Base-by-base conservation (phyloP, 2,797 vertebrate genomes). In the Okamejei kenojei region DNA sequence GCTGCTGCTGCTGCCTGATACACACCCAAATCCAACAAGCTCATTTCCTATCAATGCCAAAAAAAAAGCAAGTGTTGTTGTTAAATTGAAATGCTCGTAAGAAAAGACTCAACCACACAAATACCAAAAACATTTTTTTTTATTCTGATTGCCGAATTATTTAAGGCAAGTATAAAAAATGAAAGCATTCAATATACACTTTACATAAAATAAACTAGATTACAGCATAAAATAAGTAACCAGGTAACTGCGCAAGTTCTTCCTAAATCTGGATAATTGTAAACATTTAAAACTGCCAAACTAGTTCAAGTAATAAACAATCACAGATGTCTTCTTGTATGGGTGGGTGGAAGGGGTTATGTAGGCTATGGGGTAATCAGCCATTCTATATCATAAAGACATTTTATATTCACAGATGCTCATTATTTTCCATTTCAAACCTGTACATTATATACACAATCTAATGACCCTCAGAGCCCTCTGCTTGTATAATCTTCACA, bases 81-180 rank as follows among this genome's bases (percentile, higher is more conserved):
- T 13, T 29, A n/a, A 21, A 7, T 35, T 58, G 58, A 76, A 78
- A 38, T 45, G 17, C 0, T 80, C 6, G 29, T 2, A 76, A 61
- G 94, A 94, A 86, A 90, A 9, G 92, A 95, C 93, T 94, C 94
- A 94, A 95, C 95, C 95, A 93, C 92, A 94, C 93, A 93, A 54
- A 93, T 94, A 95, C 94, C 95, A 96, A 96, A 94, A 94, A 95
- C 95, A 94, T 82, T 94, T 96, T 54, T 94, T 97, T 98, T 98
- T 98, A 98, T 99, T 97, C 96, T 99, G 98, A 98, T 99, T 98
- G 98, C 98, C 98, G 97, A 98, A 98, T 97, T 98, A 97, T 96
- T 98, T 99, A 99, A 99, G 98, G 98, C 99, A 99, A 97, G 98
- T 99, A 98, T 98, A 99, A 99, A 99, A 95, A 99, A 98, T 97